Percentiles rank a stretch among this genome's conserved stretches.
phyloP scores from a whole-genome alignment of 2,113 vertebrate genomes.

The Naja naja region DNA sequence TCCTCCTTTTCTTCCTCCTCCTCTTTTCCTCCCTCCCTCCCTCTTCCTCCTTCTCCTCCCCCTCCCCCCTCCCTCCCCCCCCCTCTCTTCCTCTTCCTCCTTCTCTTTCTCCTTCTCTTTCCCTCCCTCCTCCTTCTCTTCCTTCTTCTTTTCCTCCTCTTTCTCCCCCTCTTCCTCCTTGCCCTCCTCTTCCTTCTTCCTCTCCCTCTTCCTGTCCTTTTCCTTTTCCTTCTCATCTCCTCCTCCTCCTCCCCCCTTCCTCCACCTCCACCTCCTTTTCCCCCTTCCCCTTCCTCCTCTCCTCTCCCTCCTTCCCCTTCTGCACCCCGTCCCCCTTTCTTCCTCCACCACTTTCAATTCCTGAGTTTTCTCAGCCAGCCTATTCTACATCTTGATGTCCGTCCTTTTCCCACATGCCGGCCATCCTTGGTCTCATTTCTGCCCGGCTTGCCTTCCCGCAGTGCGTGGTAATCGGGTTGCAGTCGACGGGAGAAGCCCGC shows the following conservation, averaged over 20 bases:
- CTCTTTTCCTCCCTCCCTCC: too few species aligned
- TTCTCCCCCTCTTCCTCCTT: too few species aligned
- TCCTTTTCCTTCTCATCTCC: background rate
- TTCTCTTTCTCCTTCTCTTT: background rate
- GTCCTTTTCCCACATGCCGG: background rate
- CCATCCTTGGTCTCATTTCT: background rate
- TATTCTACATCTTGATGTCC: background rate
- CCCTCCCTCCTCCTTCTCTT: too few species aligned
- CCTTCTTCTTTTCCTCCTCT: too few species aligned
- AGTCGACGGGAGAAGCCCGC: slow-evolving; percentile 94
- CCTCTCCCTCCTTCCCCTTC: background rate
- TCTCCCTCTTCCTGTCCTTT: background rate
- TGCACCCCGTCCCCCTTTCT: background rate
- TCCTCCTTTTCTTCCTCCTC: too few species aligned
- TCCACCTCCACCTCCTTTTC: too few species aligned
- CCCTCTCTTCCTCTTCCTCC: too few species aligned
- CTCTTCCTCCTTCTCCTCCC: too few species aligned
- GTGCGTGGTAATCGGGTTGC: slow-evolving; percentile 95
- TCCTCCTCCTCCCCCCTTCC: background rate
- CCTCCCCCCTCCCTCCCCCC: too few species aligned
- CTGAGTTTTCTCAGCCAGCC: background rate
- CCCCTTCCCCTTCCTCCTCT: too few species aligned
- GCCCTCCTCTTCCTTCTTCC: too few species aligned
- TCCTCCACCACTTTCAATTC: background rate
- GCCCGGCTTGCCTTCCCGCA: slow-evolving; percentile 42